Conservation (phyloP, 2,797 vertebrate genomes). For the Thamnophis elegans region DNA sequence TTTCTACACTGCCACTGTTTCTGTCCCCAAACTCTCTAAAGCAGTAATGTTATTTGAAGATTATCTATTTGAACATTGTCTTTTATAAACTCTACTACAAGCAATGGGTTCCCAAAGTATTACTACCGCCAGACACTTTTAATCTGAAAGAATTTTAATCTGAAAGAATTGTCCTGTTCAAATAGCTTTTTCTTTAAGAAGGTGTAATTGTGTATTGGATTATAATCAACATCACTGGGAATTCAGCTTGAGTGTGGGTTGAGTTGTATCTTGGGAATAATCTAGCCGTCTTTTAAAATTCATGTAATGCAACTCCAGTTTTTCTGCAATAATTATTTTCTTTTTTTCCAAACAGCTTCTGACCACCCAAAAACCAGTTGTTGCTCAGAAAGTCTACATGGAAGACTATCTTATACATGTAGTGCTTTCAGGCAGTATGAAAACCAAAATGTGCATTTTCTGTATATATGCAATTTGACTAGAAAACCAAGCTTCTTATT, state of each 20-base stretch:
- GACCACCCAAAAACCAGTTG: not conserved
- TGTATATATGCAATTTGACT: not conserved
- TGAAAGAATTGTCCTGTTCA: not conserved
- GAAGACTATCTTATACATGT: not conserved
- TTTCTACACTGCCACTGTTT: not conserved
- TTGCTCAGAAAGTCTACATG: not conserved
- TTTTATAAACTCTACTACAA: not conserved
- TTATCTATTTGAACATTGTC: not conserved
- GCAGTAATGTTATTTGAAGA: not conserved
- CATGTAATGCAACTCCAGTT: not conserved
- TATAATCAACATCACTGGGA: not conserved
- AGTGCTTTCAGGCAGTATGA: not conserved
- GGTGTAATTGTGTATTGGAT: not conserved
- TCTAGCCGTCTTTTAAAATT: not conserved
- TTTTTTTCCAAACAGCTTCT: not conserved
- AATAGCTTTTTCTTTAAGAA: not conserved
- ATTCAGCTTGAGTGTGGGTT: not conserved
- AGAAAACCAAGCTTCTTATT: not conserved
- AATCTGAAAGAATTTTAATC: not conserved
- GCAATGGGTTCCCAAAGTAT: not conserved
- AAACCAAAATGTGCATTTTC: not conserved
- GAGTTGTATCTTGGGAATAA: not conserved
- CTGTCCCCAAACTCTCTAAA: not conserved
- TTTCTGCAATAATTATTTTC: not conserved
- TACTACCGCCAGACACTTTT: not conserved